phyloP scores from a whole-genome alignment of 2,113 vertebrate genomes.

The Rafetus swinhoei region DNA sequence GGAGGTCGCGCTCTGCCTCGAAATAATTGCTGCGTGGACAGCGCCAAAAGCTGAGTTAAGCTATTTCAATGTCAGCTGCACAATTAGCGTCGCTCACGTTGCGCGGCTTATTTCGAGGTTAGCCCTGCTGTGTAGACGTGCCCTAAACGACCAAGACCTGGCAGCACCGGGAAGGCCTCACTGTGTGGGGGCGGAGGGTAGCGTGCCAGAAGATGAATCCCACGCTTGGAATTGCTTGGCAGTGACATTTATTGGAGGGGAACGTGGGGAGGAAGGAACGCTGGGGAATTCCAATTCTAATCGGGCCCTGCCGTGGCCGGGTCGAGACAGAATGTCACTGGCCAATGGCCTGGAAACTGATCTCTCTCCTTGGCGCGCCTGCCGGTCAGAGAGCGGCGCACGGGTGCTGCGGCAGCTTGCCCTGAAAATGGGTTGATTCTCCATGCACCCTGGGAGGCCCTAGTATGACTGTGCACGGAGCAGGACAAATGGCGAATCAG shows the following conservation, averaged over 20 bases:
- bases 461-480: neutral
- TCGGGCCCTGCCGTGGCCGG: too few species aligned
- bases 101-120: too few species aligned
- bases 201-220: neutral
- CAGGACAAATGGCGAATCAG: neutral
- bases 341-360: neutral
- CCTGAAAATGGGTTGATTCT: neutral
- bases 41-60: too few species aligned
- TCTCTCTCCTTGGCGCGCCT: neutral
- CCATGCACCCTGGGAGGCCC: rapidly evolving
- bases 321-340: neutral
- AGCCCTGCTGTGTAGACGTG: neutral
- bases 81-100: too few species aligned
- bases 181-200: neutral
- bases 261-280: neutral
- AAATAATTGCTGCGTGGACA: too few species aligned
- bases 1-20: too few species aligned
- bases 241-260: neutral
- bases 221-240: neutral
- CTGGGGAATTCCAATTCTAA: neutral
- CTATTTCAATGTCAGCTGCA: too few species aligned
- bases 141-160: neutral
- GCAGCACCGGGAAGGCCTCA: neutral
- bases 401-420: neutral
- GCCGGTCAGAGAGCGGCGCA: neutral